Percentiles rank a stretch among this genome's conserved stretches.
phyloP scores from a whole-genome alignment of 1,140 invertebrate genomes.

The Manduca sexta region DNA sequence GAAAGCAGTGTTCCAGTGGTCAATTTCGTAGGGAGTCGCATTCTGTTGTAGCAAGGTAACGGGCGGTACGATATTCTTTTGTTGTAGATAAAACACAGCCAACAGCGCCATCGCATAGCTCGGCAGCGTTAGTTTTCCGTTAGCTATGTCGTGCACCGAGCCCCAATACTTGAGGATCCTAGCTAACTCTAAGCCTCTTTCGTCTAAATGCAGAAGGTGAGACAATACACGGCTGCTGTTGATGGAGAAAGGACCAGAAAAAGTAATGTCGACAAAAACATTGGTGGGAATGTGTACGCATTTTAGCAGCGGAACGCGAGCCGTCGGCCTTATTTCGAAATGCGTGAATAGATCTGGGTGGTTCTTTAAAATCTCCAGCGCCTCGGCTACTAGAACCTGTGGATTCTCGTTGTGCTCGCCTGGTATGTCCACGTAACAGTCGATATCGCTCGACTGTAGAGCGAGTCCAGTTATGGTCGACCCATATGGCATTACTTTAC shows the following conservation, averaged over 20 bases:
- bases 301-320: constrained; percentile 77
- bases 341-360: background rate
- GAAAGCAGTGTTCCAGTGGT: constrained; percentile 38
- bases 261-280: constrained; percentile 78
- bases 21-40: constrained; percentile 6
- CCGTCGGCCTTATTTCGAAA: background rate
- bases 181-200: constrained; percentile 69
- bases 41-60: constrained; percentile 26
- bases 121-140: constrained; percentile 50
- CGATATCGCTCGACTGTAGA: constrained; percentile 4
- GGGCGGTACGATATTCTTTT: constrained; percentile 45
- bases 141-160: constrained; percentile 70
- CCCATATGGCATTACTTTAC: constrained; percentile 1
- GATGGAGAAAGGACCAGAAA: constrained; percentile 75
- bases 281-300: constrained; percentile 72
- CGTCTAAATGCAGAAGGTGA: constrained; percentile 71
- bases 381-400: background rate
- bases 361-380: background rate
- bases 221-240: constrained; percentile 76
- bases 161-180: constrained; percentile 81
- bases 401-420: background rate
- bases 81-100: constrained; percentile 78
- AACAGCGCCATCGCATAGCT: constrained; percentile 76
- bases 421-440: constrained; percentile 5
- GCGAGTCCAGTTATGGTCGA: constrained; percentile 5